Percentiles rank a stretch among this genome's conserved stretches.
phyloP scores from a whole-genome alignment of 2,113 vertebrate species.

The Spea bombifrons region DNA sequence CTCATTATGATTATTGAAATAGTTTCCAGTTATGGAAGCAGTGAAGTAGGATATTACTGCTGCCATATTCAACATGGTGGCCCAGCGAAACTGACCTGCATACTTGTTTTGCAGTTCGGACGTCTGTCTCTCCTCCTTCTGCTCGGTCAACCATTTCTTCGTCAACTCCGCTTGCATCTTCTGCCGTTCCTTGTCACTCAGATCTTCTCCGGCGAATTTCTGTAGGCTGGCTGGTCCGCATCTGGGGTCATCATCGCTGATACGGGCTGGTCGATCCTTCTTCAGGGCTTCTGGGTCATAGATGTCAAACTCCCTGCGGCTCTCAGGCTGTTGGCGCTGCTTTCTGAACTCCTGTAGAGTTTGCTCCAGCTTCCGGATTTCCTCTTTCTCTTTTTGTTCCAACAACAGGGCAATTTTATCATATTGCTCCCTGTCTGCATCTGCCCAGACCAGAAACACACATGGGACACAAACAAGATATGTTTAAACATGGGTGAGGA shows the following conservation, averaged over 20 bases:
- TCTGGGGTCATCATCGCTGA: conserved; percentile 1
- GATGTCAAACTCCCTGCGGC: conserved; percentile 57
- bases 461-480: too few relatives aligned
- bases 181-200: conserved; percentile 12
- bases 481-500: too few relatives aligned
- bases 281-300: conserved; percentile 54
- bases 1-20: too few relatives aligned
- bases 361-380: conserved; percentile 53
- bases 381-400: conserved; percentile 59
- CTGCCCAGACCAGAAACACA: conserved; percentile 48
- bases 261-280: conserved; percentile 46
- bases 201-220: conserved; percentile 69
- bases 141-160: conserved; percentile 60
- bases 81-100: conserved; percentile 54
- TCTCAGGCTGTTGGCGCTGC: conserved; percentile 61
- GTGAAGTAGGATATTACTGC: too few relatives aligned
- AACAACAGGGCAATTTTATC: conserved; percentile 61
- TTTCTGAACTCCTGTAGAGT: conserved; percentile 56
- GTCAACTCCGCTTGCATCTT: conserved; percentile 70
- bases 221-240: conserved; percentile 59
- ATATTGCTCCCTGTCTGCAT: conserved; percentile 51
- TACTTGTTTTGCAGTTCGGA: conserved; percentile 51
- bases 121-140: conserved; percentile 60
- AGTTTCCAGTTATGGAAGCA: too few relatives aligned
- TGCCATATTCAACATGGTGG: too few relatives aligned